phyloP scores from a whole-genome alignment of 2,888 invertebrate genomes.

The Koerneria pararmatus region DNA sequence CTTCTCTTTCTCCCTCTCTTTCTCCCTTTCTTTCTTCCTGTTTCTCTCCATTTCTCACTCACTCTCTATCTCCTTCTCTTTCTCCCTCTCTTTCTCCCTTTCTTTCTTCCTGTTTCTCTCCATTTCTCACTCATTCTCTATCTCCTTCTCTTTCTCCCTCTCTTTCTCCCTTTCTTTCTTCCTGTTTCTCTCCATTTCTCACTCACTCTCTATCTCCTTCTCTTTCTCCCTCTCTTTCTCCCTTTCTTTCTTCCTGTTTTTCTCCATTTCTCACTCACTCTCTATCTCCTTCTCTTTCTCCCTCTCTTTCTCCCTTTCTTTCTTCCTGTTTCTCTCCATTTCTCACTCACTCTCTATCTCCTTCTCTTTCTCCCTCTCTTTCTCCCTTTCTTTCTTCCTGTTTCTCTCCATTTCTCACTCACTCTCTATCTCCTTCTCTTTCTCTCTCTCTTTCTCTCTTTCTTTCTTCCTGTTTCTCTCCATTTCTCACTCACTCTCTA shows the following conservation, averaged over 20 bases:
- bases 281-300: slow-evolving; percentile 13
- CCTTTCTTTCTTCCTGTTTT: slow-evolving; percentile 12
- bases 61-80: slow-evolving; percentile 20
- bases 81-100: slow-evolving; percentile 11
- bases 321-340: slow-evolving; percentile 4
- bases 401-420: background rate
- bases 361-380: slow-evolving; percentile 11
- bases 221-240: background rate
- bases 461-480: too few species aligned
- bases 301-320: slow-evolving; percentile 15
- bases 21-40: slow-evolving; percentile 14
- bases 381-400: background rate
- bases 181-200: slow-evolving; percentile 13
- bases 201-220: slow-evolving; percentile 6
- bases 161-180: background rate
- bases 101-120: slow-evolving; percentile 13
- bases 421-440: too few species aligned
- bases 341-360: background rate
- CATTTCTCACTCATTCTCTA: background rate
- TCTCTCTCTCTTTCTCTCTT: too few species aligned
- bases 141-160: slow-evolving; percentile 11
- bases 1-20: background rate
- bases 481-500: too few species aligned
- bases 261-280: too few species aligned
- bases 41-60: slow-evolving; percentile 19